Conservation (phyloP, 92 coral and sea anemone species). For the Desmophyllum pertusum region DNA sequence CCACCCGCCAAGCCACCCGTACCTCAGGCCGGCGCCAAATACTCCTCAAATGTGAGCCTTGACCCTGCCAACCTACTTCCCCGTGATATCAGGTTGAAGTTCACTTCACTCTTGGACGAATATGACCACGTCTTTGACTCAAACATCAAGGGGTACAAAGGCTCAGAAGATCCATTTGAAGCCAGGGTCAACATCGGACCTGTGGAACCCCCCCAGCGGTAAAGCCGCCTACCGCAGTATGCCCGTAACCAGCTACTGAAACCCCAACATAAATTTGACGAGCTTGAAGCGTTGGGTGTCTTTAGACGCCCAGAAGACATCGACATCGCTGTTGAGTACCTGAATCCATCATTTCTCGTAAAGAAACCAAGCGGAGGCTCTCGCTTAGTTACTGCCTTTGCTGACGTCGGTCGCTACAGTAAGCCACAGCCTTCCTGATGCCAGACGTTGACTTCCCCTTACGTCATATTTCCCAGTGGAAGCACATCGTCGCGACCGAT, state of each 20-base stretch:
- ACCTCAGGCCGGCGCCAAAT: conserved; percentile 8
- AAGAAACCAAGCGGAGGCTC: conserved; percentile 49
- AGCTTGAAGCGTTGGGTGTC: conserved; percentile 51
- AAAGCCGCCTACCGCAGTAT: conserved; percentile 72
- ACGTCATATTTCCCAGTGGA: conserved; percentile 63
- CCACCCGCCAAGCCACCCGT: not conserved
- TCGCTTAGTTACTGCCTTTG: conserved; percentile 56
- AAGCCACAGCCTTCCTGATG: conserved; percentile 62
- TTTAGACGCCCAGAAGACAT: conserved; percentile 53
- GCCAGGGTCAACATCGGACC: conserved; percentile 80
- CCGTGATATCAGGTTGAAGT: conserved; percentile 24
- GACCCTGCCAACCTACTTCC: conserved; percentile 34
- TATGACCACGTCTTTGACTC: conserved; percentile 53
- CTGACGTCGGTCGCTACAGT: conserved; percentile 56
- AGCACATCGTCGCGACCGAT: conserved; percentile 55
- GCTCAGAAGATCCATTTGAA: conserved; percentile 66
- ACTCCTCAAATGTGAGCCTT: conserved; percentile 19
- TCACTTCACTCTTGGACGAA: conserved; percentile 20
- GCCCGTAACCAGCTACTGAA: conserved; percentile 39
- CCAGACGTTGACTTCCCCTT: conserved; percentile 56
- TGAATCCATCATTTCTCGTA: conserved; percentile 51
- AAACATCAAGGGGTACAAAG: conserved; percentile 71
- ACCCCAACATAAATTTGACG: conserved; percentile 44
- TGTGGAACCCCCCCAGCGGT: conserved; percentile 69
- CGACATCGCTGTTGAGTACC: conserved; percentile 31